Evolutionary conservation across 2,797 vertebrate species (phyloP).

Genomic region (Coilia nasus): DNA sequence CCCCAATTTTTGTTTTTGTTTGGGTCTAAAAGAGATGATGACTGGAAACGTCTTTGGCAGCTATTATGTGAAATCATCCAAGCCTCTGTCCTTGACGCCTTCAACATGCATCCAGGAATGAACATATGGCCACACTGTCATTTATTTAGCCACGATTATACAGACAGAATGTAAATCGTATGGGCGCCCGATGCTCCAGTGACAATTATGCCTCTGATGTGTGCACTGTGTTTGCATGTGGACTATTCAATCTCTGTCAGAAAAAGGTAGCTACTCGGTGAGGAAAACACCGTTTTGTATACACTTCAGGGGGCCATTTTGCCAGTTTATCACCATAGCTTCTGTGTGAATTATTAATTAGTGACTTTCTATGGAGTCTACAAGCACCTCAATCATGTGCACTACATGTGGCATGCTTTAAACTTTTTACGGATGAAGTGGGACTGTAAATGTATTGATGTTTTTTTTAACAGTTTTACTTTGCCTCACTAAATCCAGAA

Average conservation of each 20-base stretch:
- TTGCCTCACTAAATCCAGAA: not conserved
- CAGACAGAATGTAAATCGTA: constrained; percentile 1
- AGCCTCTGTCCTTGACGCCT: constrained; percentile 6
- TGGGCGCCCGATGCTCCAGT: not conserved
- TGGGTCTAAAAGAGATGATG: not conserved
- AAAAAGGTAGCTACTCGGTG: constrained; percentile 9
- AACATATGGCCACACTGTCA: not conserved
- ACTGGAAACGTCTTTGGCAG: not conserved
- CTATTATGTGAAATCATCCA: constrained; percentile 2
- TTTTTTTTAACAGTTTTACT: not conserved
- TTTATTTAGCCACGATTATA: not conserved
- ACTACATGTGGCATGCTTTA: not conserved
- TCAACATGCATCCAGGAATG: not conserved
- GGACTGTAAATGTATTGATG: constrained; percentile 9
- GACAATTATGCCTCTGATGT: not conserved
- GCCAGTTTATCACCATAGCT: not conserved
- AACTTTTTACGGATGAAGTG: constrained; percentile 21
- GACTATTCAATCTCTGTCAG: constrained; percentile 11
- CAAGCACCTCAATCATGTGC: constrained; percentile 13
- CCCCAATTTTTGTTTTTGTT: not conserved
- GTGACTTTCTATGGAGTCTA: not conserved
- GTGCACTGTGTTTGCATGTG: not conserved
- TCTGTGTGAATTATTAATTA: not conserved
- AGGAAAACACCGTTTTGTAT: constrained; percentile 14
- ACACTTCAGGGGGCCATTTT: not conserved